Evolutionary conservation across 1,140 invertebrate species (phyloP), one percentile per base, ranked within the genome.

Genomic region (Drosophila prosaltans): DNA sequence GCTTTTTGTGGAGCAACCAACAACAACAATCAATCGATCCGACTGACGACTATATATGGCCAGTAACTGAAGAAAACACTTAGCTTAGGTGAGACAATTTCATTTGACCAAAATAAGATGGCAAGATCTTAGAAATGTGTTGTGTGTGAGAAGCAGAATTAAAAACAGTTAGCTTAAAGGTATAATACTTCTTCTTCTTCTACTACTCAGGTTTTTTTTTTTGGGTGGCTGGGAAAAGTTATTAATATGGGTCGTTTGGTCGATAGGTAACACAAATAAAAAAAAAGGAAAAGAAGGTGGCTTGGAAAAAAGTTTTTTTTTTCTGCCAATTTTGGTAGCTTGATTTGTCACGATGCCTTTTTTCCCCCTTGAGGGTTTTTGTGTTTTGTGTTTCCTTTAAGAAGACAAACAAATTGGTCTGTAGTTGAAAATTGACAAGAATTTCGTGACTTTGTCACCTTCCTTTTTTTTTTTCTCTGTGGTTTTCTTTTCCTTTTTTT

Each of bases 401-500:
- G 82, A 88, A 91, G 80, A 91, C 80, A 91, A 92, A 92, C 91
- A 92, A 92, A 92, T 92, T 92, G 91, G 91, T 91, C 91, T 91
- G 84, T 91, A 92, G 88, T 92, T 88, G 85, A 91, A 92, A 91
- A 92, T 92, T 92, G 91, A 92, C 91, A 92, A 92, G 91, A 92
- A 92, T 91, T 91, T 92, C 91, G 91, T 92, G 91, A 92, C 91
- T 92, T 92, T 92, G 91, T 92, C 91, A 92, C 91, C 91, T 92
- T 88, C 90, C 85, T 90, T 88, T 86, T 36, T 71, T 71, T 60
- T 64, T 36, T 69, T 16, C 58, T 64, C 64, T 75, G 63, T 79
- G 72, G 69, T 72, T 60, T 72, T 61, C 60, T 65, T 66, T 55
- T 66, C 40, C 43, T 54, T 57, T 32, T 10, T 10, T 24, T 21